Base-by-base conservation (phyloP, 2,113 vertebrate species). In the Prunella fulvescens region DNA sequence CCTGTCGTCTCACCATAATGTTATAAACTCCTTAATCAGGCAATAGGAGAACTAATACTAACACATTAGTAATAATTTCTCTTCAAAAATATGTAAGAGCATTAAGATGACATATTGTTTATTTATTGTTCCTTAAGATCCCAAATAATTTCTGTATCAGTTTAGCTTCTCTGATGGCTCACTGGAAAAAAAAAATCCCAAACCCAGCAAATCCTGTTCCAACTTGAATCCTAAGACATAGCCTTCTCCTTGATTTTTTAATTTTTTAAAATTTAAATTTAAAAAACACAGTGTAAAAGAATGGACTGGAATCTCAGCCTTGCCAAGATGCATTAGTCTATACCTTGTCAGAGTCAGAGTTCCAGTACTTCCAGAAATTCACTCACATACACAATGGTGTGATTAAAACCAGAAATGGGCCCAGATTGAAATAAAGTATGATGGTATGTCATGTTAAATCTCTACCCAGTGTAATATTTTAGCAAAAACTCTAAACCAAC, bases 11-110 rank as follows among this genome's bases (percentile, higher is more conserved):
- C 94, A 92, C 78, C 44, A 15, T 91, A 88, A 92, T 67, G 64
- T 81, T 95, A 94, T 78, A 96, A 93, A 88, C 56, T 64, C 81
- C 83, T 95, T 95, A 88, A 96, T 95, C 93, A 93, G 84, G 88
- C 92, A 96, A 90, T 5, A 90, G 72, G 83, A 97, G 93, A 96
- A 92, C 83, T 94, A 95, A 95, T 81, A 81, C 88, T 73, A 94
- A 96, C 88, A 95, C 90, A 93, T 94, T 91, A 94, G 80, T 2
- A 6, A 64, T 81, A 94, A 92, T 76, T 95, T 94, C 37, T 92
- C 61, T 64, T 94, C 66, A 74, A 78, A 97, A 95, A 94, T 77
- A 92, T 31, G 54, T 76, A 92, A 88, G 45, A 88, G 65, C 54
- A 84, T 77, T 90, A 88, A 88, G 51, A 94, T 3, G 13, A 79